A percentile compares a stretch with the other conserved stretches of the same genome.
Conservation (phyloP, 2,113 vertebrate genomes). For the Henicopernis longicauda region DNA sequence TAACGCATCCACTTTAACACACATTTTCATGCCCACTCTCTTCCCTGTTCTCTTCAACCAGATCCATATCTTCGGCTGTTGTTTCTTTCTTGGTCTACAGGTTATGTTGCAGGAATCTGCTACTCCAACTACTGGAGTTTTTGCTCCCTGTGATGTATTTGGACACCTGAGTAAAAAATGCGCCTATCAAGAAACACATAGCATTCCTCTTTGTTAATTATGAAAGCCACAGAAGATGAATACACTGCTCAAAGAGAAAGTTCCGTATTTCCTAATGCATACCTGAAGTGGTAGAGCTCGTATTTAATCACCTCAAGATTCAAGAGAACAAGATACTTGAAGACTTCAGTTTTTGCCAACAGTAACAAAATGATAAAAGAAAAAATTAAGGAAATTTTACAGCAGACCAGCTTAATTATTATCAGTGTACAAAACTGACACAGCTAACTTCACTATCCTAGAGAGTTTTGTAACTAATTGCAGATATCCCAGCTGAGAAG, state of each 20-base stretch:
- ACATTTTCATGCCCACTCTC: neutral
- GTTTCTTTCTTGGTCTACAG: neutral
- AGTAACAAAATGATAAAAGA: neutral
- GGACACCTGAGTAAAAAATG: neutral
- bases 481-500: neutral
- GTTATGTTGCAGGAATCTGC: neutral
- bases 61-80: rapidly evolving
- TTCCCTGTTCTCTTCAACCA: neutral
- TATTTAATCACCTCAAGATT: neutral
- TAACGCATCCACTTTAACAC: neutral
- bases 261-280: rapidly evolving
- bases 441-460: neutral
- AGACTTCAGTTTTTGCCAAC: neutral
- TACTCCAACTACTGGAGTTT: neutral
- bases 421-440: neutral
- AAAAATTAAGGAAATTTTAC: neutral
- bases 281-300: neutral
- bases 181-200: neutral
- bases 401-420: neutral
- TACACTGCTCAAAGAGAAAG: neutral
- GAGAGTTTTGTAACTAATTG: neutral
- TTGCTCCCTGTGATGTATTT: neutral
- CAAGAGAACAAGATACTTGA: neutral
- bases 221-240: neutral
- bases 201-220: neutral